Percentiles rank a stretch among this genome's conserved stretches.
Evolutionary conservation across 2,113 vertebrate genomes (phyloP).

Genomic region (Ptyas mucosa): DNA sequence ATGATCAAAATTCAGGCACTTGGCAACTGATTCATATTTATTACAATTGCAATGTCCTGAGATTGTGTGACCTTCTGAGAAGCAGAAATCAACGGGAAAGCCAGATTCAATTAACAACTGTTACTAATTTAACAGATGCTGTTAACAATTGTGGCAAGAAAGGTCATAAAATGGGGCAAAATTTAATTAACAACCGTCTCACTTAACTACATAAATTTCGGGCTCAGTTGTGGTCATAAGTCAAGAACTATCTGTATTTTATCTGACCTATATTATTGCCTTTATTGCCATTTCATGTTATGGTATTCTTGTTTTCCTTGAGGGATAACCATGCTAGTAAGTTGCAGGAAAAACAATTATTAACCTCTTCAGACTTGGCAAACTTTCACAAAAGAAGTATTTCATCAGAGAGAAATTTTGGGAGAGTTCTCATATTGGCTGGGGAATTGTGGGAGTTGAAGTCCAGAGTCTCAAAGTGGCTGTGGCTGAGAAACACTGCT

Average conservation of each 20-base stretch:
- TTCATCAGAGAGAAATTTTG: background rate
- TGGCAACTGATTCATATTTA: background rate
- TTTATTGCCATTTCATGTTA: background rate
- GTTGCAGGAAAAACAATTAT: background rate
- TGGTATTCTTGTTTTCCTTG: background rate
- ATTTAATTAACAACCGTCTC: background rate
- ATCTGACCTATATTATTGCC: background rate
- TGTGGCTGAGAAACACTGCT: background rate
- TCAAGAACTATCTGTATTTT: background rate
- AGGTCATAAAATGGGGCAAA: background rate
- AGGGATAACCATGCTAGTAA: background rate
- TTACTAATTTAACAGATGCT: background rate
- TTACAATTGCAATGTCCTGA: background rate
- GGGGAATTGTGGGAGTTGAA: background rate
- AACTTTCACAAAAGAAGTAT: background rate
- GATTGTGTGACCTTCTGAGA: background rate
- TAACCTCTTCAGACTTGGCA: background rate
- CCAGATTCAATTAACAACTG: background rate
- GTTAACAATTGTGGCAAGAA: background rate
- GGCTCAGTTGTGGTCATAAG: background rate
- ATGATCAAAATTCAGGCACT: background rate
- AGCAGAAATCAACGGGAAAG: background rate
- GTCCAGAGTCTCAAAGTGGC: background rate
- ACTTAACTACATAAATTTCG: background rate
- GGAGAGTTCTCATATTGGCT: background rate